Percentiles rank a stretch among this genome's conserved stretches.
phyloP scores from a whole-genome alignment of 2,888 invertebrate genomes.

The Didymodactylos carnosus region DNA sequence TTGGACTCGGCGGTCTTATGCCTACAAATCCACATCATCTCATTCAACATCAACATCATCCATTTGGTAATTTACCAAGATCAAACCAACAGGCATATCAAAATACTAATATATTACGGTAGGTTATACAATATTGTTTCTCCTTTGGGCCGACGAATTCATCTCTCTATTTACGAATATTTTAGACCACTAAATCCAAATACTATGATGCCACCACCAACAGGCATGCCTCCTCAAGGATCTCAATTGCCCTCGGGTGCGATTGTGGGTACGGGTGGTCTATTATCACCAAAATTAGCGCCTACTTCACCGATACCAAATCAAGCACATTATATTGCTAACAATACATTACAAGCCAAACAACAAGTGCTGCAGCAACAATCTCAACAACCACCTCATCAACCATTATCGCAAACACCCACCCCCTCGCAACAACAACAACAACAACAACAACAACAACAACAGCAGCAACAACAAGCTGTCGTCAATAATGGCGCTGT shows the following conservation, averaged over 20 bases:
- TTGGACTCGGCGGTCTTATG: neutral
- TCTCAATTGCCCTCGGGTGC: neutral
- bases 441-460: neutral
- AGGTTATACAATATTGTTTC: no score
- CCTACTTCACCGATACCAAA: neutral
- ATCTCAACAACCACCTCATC: neutral
- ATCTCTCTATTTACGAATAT: no score
- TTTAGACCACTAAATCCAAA: no score
- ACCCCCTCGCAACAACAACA: neutral
- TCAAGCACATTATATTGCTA: neutral
- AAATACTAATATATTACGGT: no score
- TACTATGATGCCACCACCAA: constrained; percentile 1
- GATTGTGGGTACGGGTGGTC: neutral
- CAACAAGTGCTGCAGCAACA: neutral
- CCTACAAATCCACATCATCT: neutral
- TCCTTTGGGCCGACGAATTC: no score
- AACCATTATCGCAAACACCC: neutral
- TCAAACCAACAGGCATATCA: no score
- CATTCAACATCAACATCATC: neutral
- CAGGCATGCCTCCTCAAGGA: neutral
- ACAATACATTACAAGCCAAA: neutral
- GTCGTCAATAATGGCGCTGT: neutral
- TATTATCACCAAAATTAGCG: neutral
- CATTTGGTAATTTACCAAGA: neutral
- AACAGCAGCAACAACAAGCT: neutral